Base-by-base conservation (phyloP, 2,888 invertebrate genomes). In the Melanophora roralis region DNA sequence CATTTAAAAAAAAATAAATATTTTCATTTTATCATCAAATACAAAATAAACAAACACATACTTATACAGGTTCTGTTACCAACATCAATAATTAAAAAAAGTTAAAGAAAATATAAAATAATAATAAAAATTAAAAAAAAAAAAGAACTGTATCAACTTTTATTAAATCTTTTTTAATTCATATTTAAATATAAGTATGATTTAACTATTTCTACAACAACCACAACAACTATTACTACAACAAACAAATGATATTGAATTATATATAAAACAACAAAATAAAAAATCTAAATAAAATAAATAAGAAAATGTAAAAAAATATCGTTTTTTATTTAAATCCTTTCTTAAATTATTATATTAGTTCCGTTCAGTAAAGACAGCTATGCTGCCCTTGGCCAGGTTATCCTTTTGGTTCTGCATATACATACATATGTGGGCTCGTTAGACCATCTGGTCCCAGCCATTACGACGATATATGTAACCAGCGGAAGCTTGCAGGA, bases 261-360 rank as follows among this genome's bases (percentile, higher is more conserved):
- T 76, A 80, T 80, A 80, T 80, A 80, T 76, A 80, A 67, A 74
- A 72, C 71, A 73, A 78, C 60, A 71, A 76, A 67, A 71, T 40
- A 57, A 71, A 74, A 27, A 65, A 49, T 60, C 60, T 60, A 60
- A 73, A 73, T 21, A 69, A 57, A 57, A 59, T 43, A 23, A 53
- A 62, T 16, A 40, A 77, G 68, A 80, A 79, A 80, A 75, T 71
- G 7, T 57, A 74, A 80, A 72, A 76, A 72, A 74, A 55, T 14
- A 73, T 14, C 36, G 53, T 16, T 65, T 23, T 38, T 55, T 73
- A n/a, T n/a, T n/a, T n/a, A n/a, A n/a, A n/a, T n/a, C n/a, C n/a
- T 78, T 49, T 49, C 34, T 73, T 57, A 45, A 19, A 45, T 6
- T 5, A 27, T 3, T 5, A 27, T 5, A 27, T 3, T 27, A 27